These are phyloP conservation scores for Microcebus murinus DNA, from an alignment of 2,113 vertebrate genomes.

Conservation along the genomic window DNA sequence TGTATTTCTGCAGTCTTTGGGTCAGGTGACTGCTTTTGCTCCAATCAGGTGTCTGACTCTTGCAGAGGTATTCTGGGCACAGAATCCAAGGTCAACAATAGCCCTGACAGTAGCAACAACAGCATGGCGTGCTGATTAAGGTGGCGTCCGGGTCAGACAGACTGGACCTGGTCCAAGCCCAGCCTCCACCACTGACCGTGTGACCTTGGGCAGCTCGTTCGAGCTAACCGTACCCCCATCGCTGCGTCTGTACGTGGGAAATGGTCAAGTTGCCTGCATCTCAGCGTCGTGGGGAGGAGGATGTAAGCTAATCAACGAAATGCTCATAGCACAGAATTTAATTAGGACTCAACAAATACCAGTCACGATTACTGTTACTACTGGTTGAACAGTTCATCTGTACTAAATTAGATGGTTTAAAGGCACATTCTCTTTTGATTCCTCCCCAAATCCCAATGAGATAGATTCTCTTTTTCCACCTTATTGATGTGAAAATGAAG, in stretches of 20 bases:
- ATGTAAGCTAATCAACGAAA: not conserved
- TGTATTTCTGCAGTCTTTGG: not conserved
- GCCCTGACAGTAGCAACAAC: accelerated
- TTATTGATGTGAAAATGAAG: not conserved
- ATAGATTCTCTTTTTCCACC: not conserved
- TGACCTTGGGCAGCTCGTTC: not conserved
- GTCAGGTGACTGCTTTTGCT: not conserved
- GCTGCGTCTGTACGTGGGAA: not conserved
- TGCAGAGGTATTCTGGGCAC: not conserved
- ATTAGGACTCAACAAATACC: not conserved
- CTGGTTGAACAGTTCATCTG: not conserved
- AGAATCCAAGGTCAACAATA: not conserved
- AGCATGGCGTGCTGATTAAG: not conserved
- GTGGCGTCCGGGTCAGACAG: not conserved
- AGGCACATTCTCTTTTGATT: not conserved
- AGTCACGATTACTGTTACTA: not conserved
- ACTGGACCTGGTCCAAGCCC: not conserved
- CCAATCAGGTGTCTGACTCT: not conserved
- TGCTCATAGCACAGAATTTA: not conserved
- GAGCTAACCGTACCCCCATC: not conserved
- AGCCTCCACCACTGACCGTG: not conserved
- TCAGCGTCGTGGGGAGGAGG: not conserved
- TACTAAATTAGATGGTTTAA: not conserved
- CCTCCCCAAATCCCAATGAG: not conserved
- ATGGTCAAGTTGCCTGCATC: not conserved